These are phyloP conservation scores for Promerops cafer DNA, from an alignment of 2,113 vertebrate species.

Conservation along the genomic window DNA sequence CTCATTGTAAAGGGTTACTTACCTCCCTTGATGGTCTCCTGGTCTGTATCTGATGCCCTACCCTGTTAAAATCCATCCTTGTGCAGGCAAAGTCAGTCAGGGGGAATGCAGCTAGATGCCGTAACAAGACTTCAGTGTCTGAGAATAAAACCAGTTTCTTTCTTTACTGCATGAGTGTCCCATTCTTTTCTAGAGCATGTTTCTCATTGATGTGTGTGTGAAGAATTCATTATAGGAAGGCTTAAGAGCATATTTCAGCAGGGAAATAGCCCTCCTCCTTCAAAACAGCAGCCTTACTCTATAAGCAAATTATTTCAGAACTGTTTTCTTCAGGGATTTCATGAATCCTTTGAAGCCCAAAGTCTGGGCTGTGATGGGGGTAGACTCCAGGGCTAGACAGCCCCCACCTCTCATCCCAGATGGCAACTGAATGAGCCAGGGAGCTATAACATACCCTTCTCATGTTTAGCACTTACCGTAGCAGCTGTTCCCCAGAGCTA, in stretches of 20 bases:
- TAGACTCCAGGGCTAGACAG: neutral
- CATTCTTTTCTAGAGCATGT: neutral
- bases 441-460: neutral
- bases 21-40: neutral
- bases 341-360: neutral
- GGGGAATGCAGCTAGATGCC: constrained; percentile 46
- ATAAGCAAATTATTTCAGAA: neutral
- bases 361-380: neutral
- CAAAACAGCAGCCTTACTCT: neutral
- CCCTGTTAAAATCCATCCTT: constrained; percentile 33
- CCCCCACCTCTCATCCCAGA: neutral
- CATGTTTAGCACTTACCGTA: accelerated
- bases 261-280: neutral
- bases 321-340: neutral
- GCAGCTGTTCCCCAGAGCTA: neutral
- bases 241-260: neutral
- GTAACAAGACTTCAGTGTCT: constrained; percentile 22
- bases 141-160: constrained; percentile 68
- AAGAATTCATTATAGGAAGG: neutral
- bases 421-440: neutral
- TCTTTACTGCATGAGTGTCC: constrained; percentile 40
- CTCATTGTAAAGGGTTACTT: constrained; percentile 31
- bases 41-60: constrained; percentile 32
- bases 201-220: neutral
- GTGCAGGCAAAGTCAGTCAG: constrained; percentile 44